These are phyloP conservation scores for Papilio aristodemus DNA, from an alignment of 1,140 invertebrate genomes.

Conservation along the genomic window DNA sequence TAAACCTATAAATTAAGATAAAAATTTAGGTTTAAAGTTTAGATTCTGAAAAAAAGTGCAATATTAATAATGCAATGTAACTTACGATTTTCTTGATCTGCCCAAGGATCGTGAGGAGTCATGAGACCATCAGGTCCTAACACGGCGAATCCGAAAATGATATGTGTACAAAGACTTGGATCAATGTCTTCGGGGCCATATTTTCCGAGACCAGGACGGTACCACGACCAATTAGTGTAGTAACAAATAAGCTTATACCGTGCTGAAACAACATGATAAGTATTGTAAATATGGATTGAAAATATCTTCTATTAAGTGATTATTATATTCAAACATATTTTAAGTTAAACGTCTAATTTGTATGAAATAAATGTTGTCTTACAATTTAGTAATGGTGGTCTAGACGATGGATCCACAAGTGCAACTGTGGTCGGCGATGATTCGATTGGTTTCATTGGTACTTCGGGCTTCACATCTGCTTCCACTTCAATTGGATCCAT, in stretches of 20 bases:
- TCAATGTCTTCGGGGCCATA: slow-evolving; percentile 93
- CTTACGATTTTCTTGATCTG: slow-evolving; percentile 92
- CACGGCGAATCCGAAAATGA: slow-evolving; percentile 95
- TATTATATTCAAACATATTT: too few species aligned
- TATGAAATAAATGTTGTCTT: slow-evolving; percentile 14
- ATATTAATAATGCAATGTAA: slow-evolving; percentile 34
- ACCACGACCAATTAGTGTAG: slow-evolving; percentile 97
- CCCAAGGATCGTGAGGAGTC: slow-evolving; percentile 93
- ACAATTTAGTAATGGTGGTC: slow-evolving; percentile 48
- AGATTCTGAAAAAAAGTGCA: not conserved
- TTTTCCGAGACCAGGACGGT: slow-evolving; percentile 89
- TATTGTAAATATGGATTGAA: not conserved
- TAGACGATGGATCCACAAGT: slow-evolving; percentile 42
- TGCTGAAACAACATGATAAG: slow-evolving; percentile 57
- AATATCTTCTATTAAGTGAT: not conserved
- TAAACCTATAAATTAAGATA: slow-evolving; percentile 82
- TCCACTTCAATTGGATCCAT: slow-evolving; percentile 35
- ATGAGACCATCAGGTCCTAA: slow-evolving; percentile 89
- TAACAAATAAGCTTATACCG: slow-evolving; percentile 92
- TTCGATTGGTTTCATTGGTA: slow-evolving; percentile 36
- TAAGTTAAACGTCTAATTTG: too few species aligned
- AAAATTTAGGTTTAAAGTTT: slow-evolving; percentile 25
- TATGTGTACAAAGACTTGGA: slow-evolving; percentile 92
- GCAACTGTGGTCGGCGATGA: slow-evolving; percentile 41
- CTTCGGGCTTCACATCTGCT: slow-evolving; percentile 39